These are phyloP conservation scores for Pristiophorus japonicus DNA, from an alignment of 2,113 vertebrate genomes.

Conservation along the genomic window DNA sequence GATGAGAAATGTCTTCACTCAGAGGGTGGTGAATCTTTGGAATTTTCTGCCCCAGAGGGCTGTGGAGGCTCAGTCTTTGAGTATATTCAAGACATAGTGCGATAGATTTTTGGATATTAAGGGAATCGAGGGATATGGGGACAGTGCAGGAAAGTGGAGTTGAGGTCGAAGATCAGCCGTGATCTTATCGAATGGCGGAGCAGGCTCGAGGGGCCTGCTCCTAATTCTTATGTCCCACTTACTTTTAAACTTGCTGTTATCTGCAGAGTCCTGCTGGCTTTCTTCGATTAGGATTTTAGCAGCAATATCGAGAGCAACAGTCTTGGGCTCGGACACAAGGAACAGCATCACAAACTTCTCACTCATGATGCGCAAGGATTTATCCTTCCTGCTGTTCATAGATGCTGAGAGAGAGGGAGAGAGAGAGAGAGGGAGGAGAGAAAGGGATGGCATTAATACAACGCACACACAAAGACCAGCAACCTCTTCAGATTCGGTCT, in stretches of 20 bases:
- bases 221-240: slow-evolving; percentile 46
- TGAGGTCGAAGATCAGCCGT: no score
- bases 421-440: slow-evolving; percentile 44
- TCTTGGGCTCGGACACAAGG: slow-evolving; percentile 82
- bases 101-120: no score
- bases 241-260: slow-evolving; percentile 95
- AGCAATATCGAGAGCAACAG: slow-evolving; percentile 77
- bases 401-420: slow-evolving; percentile 56
- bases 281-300: slow-evolving; percentile 88
- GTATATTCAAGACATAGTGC: no score
- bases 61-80: no score
- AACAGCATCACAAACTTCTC: slow-evolving; percentile 96
- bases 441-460: background rate
- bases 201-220: no score
- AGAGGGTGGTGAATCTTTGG: no score
- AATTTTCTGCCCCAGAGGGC: no score
- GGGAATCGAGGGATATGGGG: no score
- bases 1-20: no score
- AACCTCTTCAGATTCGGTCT: background rate
- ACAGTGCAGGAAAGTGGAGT: no score
- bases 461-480: background rate
- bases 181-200: no score
- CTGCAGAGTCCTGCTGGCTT: slow-evolving; percentile 68
- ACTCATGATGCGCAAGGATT: slow-evolving; percentile 90
- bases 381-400: slow-evolving; percentile 83